Conservation (phyloP, 2,888 invertebrate genomes). For the Byasa hedistus region DNA sequence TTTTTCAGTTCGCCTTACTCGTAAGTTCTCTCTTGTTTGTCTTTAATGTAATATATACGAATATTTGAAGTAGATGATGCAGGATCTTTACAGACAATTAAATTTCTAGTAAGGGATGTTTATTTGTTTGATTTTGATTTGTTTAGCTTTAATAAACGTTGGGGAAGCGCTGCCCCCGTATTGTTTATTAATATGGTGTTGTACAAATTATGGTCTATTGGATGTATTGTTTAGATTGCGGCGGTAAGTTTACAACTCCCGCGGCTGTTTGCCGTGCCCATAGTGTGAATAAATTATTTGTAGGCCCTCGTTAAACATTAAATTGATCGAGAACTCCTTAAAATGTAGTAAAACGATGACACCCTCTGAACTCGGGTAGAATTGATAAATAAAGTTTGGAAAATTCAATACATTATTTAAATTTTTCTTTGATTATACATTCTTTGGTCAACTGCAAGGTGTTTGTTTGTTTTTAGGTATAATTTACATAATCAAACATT, state of each 20-base stretch:
- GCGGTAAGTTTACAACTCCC: constrained; percentile 59
- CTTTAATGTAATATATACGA: not conserved
- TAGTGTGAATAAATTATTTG: constrained; percentile 71
- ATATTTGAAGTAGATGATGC: not conserved
- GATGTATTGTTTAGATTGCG: constrained; percentile 68
- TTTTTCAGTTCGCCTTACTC: too few relatives aligned
- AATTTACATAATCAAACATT: constrained; percentile 23
- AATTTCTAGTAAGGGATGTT: constrained; percentile 20
- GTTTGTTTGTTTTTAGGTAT: constrained; percentile 35
- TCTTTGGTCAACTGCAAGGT: constrained; percentile 40
- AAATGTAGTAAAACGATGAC: constrained; percentile 6
- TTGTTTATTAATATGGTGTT: constrained; percentile 42
- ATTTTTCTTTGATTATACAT: constrained; percentile 44
- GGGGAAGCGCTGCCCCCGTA: constrained; percentile 17
- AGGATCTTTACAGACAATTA: not conserved
- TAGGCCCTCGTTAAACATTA: constrained; percentile 65
- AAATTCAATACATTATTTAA: not conserved
- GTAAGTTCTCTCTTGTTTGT: not conserved
- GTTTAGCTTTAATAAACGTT: constrained; percentile 13
- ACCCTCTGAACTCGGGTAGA: not conserved
- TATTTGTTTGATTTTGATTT: constrained; percentile 21
- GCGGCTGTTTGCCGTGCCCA: constrained; percentile 53
- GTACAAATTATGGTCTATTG: constrained; percentile 60
- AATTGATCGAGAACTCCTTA: constrained; percentile 36
- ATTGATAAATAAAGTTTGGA: not conserved